A percentile compares a stretch with the other conserved stretches of the same genome.
These are phyloP conservation scores for Acanthiza pusilla DNA, from an alignment of 2,797 vertebrate species.

Conservation along the genomic window DNA sequence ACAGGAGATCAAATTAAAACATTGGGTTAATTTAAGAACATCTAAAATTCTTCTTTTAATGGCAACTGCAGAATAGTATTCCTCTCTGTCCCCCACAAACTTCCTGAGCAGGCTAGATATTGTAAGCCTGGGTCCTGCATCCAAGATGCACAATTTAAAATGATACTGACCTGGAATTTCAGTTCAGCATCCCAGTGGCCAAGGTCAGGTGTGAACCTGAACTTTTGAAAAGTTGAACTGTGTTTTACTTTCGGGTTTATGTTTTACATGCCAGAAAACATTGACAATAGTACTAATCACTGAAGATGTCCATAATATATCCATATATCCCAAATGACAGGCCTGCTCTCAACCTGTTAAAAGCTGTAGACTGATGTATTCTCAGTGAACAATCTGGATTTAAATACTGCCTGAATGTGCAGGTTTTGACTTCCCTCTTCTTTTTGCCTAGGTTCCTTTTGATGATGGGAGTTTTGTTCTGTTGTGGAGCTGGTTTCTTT, in stretches of 20 bases:
- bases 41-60: background rate
- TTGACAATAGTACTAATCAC: accelerated
- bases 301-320: background rate
- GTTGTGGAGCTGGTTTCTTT: conserved; percentile 93
- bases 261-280: background rate
- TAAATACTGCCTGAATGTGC: background rate
- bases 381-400: background rate
- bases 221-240: background rate
- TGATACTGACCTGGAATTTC: background rate
- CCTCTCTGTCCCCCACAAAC: background rate
- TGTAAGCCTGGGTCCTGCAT: background rate
- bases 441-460: conserved; percentile 85
- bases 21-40: background rate
- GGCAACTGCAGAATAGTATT: background rate
- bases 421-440: background rate
- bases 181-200: background rate
- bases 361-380: background rate
- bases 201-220: background rate
- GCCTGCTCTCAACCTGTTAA: background rate
- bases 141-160: background rate
- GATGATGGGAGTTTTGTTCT: conserved; percentile 96
- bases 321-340: background rate
- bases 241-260: background rate
- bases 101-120: background rate
- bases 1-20: background rate